Conservation (phyloP, 2,113 vertebrate species). For the Lota lota region DNA sequence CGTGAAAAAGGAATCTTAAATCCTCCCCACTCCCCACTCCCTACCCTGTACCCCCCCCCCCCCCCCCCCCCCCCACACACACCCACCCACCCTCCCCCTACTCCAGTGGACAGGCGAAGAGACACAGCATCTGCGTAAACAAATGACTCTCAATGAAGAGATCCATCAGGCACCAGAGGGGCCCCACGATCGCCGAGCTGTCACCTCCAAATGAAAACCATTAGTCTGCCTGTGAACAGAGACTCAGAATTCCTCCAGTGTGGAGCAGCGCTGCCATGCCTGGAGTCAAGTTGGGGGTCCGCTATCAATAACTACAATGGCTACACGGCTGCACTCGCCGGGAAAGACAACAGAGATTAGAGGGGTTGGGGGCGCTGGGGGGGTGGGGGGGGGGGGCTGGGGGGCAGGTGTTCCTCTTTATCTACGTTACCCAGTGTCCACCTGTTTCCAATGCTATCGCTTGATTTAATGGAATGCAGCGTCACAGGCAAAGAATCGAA, state of each 20-base stretch:
- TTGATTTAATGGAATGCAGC: no score
- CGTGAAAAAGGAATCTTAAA: no score
- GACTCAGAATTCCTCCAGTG: slow-evolving; percentile 44
- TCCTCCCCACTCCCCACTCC: no score
- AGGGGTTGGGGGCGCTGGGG: slow-evolving; percentile 37
- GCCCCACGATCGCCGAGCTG: slow-evolving; percentile 62
- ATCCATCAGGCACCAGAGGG: slow-evolving; percentile 59
- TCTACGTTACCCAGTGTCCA: slow-evolving; percentile 16
- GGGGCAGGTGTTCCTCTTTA: slow-evolving; percentile 49
- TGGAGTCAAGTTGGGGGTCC: slow-evolving; percentile 39
- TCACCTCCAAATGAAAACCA: slow-evolving; percentile 65
- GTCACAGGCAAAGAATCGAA: no score
- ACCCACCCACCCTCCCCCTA: slow-evolving; percentile 44
- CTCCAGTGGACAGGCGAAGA: slow-evolving; percentile 37
- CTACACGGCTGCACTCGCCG: slow-evolving; percentile 25
- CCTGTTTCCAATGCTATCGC: no score
- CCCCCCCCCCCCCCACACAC: slow-evolving; percentile 43
- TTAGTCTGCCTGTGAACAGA: slow-evolving; percentile 62
- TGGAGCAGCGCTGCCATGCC: slow-evolving; percentile 27
- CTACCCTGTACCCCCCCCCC: slow-evolving; percentile 15
- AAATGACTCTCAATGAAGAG: slow-evolving; percentile 64
- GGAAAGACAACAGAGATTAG: slow-evolving; percentile 34
- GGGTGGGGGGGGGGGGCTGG: slow-evolving; percentile 42
- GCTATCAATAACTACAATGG: slow-evolving; percentile 52
- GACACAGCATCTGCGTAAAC: slow-evolving; percentile 52